phyloP scores from a whole-genome alignment of 1,140 invertebrate genomes.

The Drosophila sturtevanti region DNA sequence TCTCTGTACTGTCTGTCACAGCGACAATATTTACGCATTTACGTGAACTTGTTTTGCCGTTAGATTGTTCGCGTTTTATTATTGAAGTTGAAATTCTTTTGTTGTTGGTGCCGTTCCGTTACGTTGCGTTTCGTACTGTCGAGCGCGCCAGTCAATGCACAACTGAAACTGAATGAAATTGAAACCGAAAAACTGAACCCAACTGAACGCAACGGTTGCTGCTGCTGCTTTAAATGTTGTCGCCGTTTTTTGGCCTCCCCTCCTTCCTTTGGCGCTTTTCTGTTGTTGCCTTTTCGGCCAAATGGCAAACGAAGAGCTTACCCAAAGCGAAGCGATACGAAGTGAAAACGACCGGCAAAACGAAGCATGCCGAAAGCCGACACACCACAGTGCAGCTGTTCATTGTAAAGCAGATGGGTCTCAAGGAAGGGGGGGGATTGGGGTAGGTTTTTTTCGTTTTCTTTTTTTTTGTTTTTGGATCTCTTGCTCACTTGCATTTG shows the following conservation, averaged over 20 bases:
- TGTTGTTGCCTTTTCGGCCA: slow-evolving; percentile 9
- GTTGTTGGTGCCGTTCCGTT: neutral
- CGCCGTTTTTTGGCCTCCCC: neutral
- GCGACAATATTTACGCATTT: slow-evolving; percentile 25
- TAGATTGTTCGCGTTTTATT: slow-evolving; percentile 16
- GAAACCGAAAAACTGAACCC: slow-evolving; percentile 37
- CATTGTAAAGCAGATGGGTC: too few species aligned
- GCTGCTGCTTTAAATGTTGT: slow-evolving; percentile 63
- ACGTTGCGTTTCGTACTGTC: slow-evolving; percentile 39
- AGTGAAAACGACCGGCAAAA: neutral
- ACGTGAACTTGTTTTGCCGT: slow-evolving; percentile 10
- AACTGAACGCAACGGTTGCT: slow-evolving; percentile 57
- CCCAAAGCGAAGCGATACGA: neutral
- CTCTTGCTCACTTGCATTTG: slow-evolving; percentile 18
- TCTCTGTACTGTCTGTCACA: neutral
- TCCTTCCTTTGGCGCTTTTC: neutral
- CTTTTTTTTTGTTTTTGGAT: neutral
- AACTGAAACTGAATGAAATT: slow-evolving; percentile 60
- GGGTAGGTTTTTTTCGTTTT: neutral
- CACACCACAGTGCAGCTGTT: slow-evolving; percentile 3
- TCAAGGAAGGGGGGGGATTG: neutral
- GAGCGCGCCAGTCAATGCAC: slow-evolving; percentile 64
- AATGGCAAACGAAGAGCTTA: slow-evolving; percentile 10
- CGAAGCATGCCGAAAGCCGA: slow-evolving; percentile 1
- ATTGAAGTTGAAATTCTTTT: slow-evolving; percentile 40